phyloP scores from a whole-genome alignment of 2,888 invertebrate genomes.

The Acanthopleura granulata region DNA sequence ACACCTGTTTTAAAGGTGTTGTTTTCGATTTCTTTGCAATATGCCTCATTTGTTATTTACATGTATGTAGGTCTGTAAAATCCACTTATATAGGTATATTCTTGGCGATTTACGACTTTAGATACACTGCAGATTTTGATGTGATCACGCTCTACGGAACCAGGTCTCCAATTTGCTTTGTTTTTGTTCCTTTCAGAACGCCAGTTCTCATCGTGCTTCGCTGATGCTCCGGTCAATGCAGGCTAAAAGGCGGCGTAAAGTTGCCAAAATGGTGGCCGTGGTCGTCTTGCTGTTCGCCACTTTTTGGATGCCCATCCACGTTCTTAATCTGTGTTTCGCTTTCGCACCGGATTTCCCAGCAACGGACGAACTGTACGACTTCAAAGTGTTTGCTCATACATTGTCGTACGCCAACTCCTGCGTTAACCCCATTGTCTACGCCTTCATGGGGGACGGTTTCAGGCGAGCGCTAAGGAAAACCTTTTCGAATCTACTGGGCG shows the following conservation, averaged over 20 bases:
- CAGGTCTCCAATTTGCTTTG: neutral
- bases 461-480: constrained; percentile 57
- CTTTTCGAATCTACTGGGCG: constrained; percentile 42
- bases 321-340: constrained; percentile 49
- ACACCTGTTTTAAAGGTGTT: too few species aligned
- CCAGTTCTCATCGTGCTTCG: neutral
- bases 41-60: too few species aligned
- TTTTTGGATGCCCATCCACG: constrained; percentile 63
- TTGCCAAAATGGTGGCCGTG: constrained; percentile 59
- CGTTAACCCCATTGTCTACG: constrained; percentile 64
- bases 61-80: too few species aligned
- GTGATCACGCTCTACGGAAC: too few species aligned
- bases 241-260: constrained; percentile 36
- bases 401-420: constrained; percentile 62
- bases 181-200: neutral
- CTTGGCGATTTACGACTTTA: too few species aligned
- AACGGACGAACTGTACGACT: constrained; percentile 38
- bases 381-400: constrained; percentile 54
- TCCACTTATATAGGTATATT: too few species aligned
- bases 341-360: constrained; percentile 47
- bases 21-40: too few species aligned
- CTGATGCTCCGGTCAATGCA: constrained; percentile 9
- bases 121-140: too few species aligned
- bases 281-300: constrained; percentile 60
- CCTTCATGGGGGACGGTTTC: constrained; percentile 63